These are phyloP conservation scores for Trileptium ribeirensis DNA, from an alignment of 2,888 invertebrate species.

Conservation along the genomic window DNA sequence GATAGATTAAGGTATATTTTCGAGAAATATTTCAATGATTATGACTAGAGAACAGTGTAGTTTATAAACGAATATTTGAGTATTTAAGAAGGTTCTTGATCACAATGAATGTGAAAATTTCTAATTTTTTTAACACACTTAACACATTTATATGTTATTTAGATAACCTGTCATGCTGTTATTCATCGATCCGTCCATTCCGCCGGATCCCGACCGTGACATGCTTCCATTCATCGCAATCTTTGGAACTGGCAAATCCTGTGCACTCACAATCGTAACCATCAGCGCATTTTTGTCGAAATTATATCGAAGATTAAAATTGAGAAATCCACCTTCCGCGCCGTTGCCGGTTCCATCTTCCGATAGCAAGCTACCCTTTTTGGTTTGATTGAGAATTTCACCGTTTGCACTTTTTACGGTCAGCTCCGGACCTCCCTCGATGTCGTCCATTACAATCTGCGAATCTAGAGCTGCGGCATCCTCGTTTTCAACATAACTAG, in stretches of 20 bases:
- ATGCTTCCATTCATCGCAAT: not conserved
- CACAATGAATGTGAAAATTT: too few relatives aligned
- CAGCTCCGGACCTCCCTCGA: constrained; percentile 10
- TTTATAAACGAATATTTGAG: too few relatives aligned
- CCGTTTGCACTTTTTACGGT: not conserved
- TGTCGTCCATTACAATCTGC: not conserved
- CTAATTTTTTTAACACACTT: too few relatives aligned
- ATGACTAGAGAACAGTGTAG: too few relatives aligned
- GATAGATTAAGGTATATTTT: too few relatives aligned
- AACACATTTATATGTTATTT: too few relatives aligned
- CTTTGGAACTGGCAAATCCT: constrained; percentile 36
- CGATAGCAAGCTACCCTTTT: not conserved
- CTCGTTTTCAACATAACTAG: not conserved
- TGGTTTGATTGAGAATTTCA: not conserved
- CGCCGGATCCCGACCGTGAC: not conserved
- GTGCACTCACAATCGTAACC: constrained; percentile 44
- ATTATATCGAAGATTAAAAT: constrained; percentile 45
- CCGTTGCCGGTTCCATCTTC: not conserved
- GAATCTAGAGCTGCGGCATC: not conserved
- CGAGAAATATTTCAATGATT: too few relatives aligned
- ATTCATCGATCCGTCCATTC: not conserved
- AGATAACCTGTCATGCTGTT: not conserved
- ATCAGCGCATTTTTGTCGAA: constrained; percentile 42
- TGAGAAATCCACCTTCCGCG: constrained; percentile 42
- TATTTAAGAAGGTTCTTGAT: too few relatives aligned